These are phyloP conservation scores for Atethmia centrago DNA, from an alignment of 2,888 invertebrate species.

Conservation along the genomic window DNA sequence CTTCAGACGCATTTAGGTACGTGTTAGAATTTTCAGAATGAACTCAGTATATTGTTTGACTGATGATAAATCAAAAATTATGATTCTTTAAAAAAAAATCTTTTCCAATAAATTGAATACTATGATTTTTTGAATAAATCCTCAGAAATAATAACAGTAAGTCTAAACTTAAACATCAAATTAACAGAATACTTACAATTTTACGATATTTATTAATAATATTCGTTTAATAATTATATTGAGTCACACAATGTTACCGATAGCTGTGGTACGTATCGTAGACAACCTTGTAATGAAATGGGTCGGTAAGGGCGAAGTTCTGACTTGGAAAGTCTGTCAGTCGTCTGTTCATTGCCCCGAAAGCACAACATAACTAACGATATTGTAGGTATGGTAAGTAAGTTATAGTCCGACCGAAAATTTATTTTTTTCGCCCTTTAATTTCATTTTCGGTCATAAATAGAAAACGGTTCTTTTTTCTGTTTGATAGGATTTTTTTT, in stretches of 20 bases:
- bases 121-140: not conserved
- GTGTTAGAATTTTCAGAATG: no score
- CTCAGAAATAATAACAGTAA: not conserved
- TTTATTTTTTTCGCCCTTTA: not conserved
- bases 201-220: not conserved
- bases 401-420: not conserved
- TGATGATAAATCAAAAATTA: no score
- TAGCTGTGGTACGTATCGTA: slow-evolving; percentile 41
- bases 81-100: no score
- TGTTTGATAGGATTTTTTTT: not conserved
- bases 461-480: not conserved
- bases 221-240: not conserved
- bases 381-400: slow-evolving; percentile 8
- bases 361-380: slow-evolving; percentile 20
- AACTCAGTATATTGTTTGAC: no score
- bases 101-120: not conserved
- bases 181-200: no score
- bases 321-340: slow-evolving; percentile 51
- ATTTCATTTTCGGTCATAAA: not conserved
- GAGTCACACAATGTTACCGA: slow-evolving; percentile 28
- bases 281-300: slow-evolving; percentile 56
- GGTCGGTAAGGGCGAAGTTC: slow-evolving; percentile 56
- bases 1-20: no score
- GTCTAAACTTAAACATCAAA: not conserved
- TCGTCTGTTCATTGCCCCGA: slow-evolving; percentile 53